Evolutionary conservation across 64 coral and sea anemone genomes (phyloP), one percentile per base, ranked within the genome.

Genomic region (Stichodactyla mertensii): DNA sequence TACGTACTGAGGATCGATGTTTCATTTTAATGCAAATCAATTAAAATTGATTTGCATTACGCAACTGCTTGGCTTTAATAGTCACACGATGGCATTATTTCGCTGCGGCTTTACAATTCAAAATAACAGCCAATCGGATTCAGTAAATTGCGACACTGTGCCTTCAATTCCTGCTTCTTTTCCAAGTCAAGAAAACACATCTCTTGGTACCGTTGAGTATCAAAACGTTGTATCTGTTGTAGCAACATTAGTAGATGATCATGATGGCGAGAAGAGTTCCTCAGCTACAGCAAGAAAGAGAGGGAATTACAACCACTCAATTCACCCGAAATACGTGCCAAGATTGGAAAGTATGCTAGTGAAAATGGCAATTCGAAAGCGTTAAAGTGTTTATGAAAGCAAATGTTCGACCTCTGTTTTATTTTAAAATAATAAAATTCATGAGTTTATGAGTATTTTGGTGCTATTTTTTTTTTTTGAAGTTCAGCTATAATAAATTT

Each of bases 61-160:
- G 55, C 55, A 57, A 57, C 77, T 51, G 11, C 58, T 61, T 88
- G 74, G 55, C 87, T 60, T 31, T 31, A 31, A 31, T 31, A 31
- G 28, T 31, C 28, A 31, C 28, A 31, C 28, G 28, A 31, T 31
- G 28, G 28, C 28, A 31, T 31, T 31, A 31, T 31, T 31, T 31
- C 28, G 28, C 28, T 82, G 51, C 61, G 22, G 87, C 78, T 88
- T 82, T 88, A 88, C 87, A 61, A 62, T 88, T 79, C 87, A 88
- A 20, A 88, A 83, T 83, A 57, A 83, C 80, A 83, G 80, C 80
- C 55, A 57, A 27, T 80, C 23, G 24, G 78, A 80, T 80, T 80
- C 24, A 80, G 78, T 80, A 23, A 80, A 80, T 80, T 80, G 0
- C 0, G 78, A 80, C 78, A 23, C 36, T 80, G 78, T 52, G 78